phyloP scores from a whole-genome alignment of 2,113 vertebrate species.

The Embiotoca jacksoni region DNA sequence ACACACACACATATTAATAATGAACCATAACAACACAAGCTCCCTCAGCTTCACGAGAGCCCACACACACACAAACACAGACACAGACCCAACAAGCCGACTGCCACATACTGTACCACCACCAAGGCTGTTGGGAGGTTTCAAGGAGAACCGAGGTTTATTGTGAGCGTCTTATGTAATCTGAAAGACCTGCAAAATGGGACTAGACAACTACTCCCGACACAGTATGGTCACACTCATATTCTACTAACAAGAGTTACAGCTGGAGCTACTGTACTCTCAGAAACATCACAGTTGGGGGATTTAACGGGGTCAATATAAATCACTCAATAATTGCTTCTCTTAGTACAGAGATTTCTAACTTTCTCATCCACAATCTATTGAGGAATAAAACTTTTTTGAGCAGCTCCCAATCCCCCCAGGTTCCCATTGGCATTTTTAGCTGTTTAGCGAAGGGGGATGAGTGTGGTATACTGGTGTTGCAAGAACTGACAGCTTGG shows the following conservation, averaged over 20 bases:
- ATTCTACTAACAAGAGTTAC: no score
- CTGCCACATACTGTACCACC: constrained; percentile 39
- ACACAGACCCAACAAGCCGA: constrained; percentile 30
- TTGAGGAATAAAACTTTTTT: constrained; percentile 17
- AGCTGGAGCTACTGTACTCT: constrained; percentile 33
- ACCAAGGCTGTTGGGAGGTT: constrained; percentile 32
- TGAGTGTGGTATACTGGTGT: constrained; percentile 4
- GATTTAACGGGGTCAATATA: not conserved
- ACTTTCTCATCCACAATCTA: constrained; percentile 15
- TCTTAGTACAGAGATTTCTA: constrained; percentile 10
- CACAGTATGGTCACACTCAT: not conserved
- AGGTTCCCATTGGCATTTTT: constrained; percentile 17
- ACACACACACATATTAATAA: constrained; percentile 27
- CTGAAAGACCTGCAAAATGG: constrained; percentile 15
- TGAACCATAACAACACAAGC: constrained; percentile 24
- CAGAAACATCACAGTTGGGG: not conserved
- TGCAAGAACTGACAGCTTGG: constrained; percentile 1
- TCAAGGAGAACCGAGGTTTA: constrained; percentile 47
- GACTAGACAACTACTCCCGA: constrained; percentile 2
- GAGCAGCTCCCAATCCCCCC: constrained; percentile 9
- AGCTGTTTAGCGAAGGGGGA: constrained; percentile 25
- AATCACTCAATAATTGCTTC: constrained; percentile 22
- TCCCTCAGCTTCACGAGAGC: constrained; percentile 17
- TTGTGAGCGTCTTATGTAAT: constrained; percentile 59
- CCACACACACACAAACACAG: constrained; percentile 5